Evolutionary conservation across 2,888 invertebrate species (phyloP), one percentile per base, ranked within the genome.

Genomic region (Tiphia femorata): DNA sequence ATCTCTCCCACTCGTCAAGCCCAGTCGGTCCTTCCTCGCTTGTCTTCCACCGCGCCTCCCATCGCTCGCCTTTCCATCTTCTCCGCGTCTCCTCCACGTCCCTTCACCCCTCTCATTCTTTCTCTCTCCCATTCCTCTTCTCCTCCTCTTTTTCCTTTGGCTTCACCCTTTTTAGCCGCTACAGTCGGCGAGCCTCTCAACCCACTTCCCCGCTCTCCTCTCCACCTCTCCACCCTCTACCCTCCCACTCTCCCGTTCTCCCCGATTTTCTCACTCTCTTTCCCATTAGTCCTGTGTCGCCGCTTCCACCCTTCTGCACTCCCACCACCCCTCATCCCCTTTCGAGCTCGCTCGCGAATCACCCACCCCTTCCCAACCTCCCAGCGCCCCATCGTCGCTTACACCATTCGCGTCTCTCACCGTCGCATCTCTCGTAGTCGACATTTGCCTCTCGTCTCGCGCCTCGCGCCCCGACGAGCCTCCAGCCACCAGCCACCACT

Each of bases 401-500:
- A 30, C 53, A 38, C 48, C 53, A 49, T 37, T 53, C 55, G 43
- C 47, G 43, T 44, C 63, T 54, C 58, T 58, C 40, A 51, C 54
- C 59, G n/a, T n/a, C n/a, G 17, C 40, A 43, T 44, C 58, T 42
- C 58, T 51, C 56, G 33, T 14, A 67, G 64, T 67, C 72, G 69
- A 72, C 74, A 64, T 71, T 68, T 67, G 69, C 69, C 68, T 66
- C 70, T 68, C 61, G 59, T 43, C 51, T 58, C 21, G n/a, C n/a
- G n/a, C n/a, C n/a, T n/a, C n/a, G n/a, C n/a, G n/a, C n/a, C n/a
- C n/a, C n/a, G n/a, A n/a, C n/a, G n/a, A 46, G 55, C 52, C 54
- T 58, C 44, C 54, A 70, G 62, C 63, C 66, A 57, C 64, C 71
- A 72, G 68, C 73, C 75, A 71, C 74, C 75, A 72, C 75, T 77